Evolutionary conservation across 2,113 vertebrate species (phyloP).

Genomic region (Chloropsis hardwickii): DNA sequence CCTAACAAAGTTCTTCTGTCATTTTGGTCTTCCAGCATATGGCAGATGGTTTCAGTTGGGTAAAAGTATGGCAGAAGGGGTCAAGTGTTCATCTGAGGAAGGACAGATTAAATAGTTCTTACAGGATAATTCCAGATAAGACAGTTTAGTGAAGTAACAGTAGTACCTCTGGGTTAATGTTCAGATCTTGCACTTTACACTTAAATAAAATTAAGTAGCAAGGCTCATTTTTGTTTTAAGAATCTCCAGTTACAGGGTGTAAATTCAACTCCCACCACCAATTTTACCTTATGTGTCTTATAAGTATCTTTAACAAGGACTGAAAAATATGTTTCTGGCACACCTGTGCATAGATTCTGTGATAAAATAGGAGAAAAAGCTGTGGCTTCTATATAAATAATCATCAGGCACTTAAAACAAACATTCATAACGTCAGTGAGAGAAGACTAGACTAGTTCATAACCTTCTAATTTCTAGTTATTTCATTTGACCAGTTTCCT

Average conservation of each 20-base stretch:
- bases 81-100: not conserved
- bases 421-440: not conserved
- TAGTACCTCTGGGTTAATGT: not conserved
- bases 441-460: not conserved
- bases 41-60: not conserved
- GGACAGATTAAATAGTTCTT: not conserved
- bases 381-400: not conserved
- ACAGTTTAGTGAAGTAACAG: not conserved
- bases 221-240: not conserved
- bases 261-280: not conserved
- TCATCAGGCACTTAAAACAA: not conserved
- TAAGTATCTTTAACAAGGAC: not conserved
- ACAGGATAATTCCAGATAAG: not conserved
- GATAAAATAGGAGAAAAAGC: not conserved
- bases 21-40: accelerated
- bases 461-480: not conserved
- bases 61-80: not conserved
- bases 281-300: not conserved
- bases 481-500: not conserved
- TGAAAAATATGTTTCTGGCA: not conserved
- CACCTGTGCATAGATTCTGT: not conserved
- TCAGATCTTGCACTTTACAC: not conserved
- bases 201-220: not conserved
- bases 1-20: not conserved
- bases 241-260: not conserved